Evolutionary conservation across 2,797 vertebrate species (phyloP).

Genomic region (Falco novaeseelandiae): DNA sequence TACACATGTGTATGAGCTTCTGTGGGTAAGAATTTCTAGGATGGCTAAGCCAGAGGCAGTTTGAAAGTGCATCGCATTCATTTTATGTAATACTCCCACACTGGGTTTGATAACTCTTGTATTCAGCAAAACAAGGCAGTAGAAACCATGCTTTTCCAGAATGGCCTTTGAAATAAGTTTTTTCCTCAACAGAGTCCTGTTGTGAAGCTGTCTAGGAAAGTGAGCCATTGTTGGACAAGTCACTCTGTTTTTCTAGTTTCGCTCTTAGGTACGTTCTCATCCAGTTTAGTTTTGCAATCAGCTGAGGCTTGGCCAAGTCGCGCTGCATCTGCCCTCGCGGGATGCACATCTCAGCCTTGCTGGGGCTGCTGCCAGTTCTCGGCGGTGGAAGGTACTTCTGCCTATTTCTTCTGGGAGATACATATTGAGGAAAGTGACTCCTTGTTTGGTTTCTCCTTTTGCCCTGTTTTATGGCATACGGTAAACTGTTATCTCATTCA

Average conservation of each 20-base stretch:
- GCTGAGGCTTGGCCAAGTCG: conserved; percentile 13
- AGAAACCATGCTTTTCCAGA: not conserved
- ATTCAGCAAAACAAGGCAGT: not conserved
- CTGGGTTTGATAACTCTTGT: not conserved
- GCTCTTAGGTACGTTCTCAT: not conserved
- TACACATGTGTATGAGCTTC: not conserved
- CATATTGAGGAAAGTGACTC: not conserved
- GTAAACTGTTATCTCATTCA: not conserved
- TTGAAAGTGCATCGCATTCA: not conserved
- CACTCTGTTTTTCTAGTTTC: conserved; percentile 21
- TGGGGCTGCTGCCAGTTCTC: not conserved
- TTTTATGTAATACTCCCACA: not conserved
- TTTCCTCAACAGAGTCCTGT: not conserved
- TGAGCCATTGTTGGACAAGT: not conserved
- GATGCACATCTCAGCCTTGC: not conserved
- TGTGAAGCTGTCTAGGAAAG: conserved; percentile 50
- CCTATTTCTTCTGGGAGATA: not conserved
- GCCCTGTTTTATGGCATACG: not conserved
- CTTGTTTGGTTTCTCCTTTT: not conserved
- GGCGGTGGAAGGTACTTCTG: not conserved
- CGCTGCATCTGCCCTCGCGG: not conserved
- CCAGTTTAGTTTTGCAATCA: conserved; percentile 24
- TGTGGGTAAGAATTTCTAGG: not conserved
- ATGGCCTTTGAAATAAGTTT: not conserved
- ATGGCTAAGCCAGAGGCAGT: not conserved